A percentile compares a stretch with the other conserved stretches of the same genome.
These are phyloP conservation scores for Distichodus sexfasciatus DNA, from an alignment of 2,797 vertebrate genomes.

Conservation along the genomic window DNA sequence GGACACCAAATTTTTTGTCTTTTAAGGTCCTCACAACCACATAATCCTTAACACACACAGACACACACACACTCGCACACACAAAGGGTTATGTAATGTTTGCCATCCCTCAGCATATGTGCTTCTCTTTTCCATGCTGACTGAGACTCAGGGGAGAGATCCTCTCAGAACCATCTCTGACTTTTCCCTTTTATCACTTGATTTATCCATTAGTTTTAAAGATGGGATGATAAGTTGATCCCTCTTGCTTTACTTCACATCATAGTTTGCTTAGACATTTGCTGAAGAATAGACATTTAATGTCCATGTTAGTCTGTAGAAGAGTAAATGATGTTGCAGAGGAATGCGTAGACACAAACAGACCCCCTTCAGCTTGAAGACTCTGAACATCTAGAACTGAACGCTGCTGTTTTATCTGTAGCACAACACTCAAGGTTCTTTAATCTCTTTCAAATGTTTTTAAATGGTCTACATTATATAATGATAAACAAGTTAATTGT, in stretches of 20 bases:
- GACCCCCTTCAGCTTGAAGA: too few relatives aligned
- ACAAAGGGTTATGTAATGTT: conserved; percentile 1
- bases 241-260: not conserved
- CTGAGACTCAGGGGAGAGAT: not conserved
- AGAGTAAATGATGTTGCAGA: conserved; percentile 9
- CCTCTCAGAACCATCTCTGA: not conserved
- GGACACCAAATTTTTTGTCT: too few relatives aligned
- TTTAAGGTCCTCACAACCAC: too few relatives aligned
- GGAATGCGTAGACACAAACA: not conserved
- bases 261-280: conserved; percentile 3
- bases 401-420: conserved; percentile 6
- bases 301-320: not conserved
- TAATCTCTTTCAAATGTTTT: conserved; percentile 12
- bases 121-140: not conserved
- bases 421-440: not conserved
- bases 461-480: not conserved
- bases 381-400: too few relatives aligned
- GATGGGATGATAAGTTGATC: too few relatives aligned
- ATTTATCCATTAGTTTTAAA: not conserved
- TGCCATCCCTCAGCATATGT: conserved; percentile 7
- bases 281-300: too few relatives aligned
- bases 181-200: not conserved
- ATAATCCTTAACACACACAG: not conserved
- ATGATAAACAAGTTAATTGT: not conserved
- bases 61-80: not conserved